phyloP scores from a whole-genome alignment of 2,113 vertebrate species.

The Leucoraja erinaceus region DNA sequence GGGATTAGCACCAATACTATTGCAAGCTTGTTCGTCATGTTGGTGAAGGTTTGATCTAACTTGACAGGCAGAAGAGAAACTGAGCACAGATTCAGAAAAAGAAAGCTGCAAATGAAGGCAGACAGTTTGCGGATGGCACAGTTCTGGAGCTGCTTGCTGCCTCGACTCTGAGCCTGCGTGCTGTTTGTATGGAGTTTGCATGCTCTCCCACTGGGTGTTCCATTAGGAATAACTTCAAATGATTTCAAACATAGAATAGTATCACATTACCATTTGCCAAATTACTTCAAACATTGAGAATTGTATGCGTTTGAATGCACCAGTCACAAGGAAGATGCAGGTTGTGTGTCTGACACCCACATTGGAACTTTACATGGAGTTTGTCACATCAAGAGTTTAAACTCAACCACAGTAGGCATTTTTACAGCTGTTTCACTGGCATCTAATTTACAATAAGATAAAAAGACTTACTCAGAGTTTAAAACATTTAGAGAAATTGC shows the following conservation, averaged over 20 bases:
- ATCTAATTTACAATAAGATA: constrained; percentile 48
- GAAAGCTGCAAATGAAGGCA: too few species aligned
- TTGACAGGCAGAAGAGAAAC: too few species aligned
- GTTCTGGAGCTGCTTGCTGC: too few species aligned
- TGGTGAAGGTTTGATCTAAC: too few species aligned
- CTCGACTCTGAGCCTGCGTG: too few species aligned
- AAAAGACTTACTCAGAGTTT: constrained; percentile 42
- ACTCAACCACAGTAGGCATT: not conserved
- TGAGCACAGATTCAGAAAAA: too few species aligned
- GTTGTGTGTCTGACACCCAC: not conserved
- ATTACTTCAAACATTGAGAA: constrained; percentile 4
- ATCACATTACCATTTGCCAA: not conserved
- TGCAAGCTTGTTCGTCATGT: too few species aligned
- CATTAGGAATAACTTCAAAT: not conserved
- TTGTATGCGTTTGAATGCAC: not conserved
- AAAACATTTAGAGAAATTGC: constrained; percentile 41
- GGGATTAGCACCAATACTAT: too few species aligned
- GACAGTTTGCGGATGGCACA: too few species aligned
- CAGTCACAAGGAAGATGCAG: not conserved
- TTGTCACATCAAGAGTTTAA: constrained; percentile 38
- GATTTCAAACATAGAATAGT: not conserved
- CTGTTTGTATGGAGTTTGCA: too few species aligned
- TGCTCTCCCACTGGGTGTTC: too few species aligned
- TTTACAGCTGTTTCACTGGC: constrained; percentile 21
- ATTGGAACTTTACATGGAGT: not conserved